Conservation (phyloP, 1,140 invertebrate genomes). For the Wasmannia auropunctata region DNA sequence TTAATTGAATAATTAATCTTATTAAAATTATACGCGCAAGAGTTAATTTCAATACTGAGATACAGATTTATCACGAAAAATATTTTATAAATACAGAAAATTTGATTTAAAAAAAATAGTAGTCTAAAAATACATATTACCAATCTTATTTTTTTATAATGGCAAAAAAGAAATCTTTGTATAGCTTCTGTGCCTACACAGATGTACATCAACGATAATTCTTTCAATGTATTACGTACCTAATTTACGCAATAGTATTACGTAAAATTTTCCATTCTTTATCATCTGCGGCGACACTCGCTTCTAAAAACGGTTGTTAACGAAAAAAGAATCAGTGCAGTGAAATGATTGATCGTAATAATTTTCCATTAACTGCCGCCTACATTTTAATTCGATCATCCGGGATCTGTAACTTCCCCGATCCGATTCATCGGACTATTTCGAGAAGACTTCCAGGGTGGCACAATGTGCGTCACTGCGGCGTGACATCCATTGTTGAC, state of each 20-base stretch:
- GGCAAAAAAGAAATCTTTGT: background rate
- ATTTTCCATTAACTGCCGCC: background rate
- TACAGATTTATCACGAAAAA: background rate
- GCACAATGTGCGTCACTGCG: conserved; percentile 39
- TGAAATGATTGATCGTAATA: background rate
- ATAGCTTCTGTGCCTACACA: background rate
- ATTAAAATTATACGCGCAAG: background rate
- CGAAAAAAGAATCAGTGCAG: background rate
- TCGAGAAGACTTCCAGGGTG: conserved; percentile 29
- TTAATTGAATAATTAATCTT: background rate
- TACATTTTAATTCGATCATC: conserved; percentile 13
- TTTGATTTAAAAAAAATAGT: background rate
- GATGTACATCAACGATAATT: background rate
- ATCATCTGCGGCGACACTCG: background rate
- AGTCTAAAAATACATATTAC: background rate
- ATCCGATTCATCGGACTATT: conserved; percentile 41
- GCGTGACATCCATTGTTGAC: conserved; percentile 46
- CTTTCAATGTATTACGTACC: background rate
- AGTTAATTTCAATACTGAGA: background rate
- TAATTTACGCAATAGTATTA: background rate
- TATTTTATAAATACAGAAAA: background rate
- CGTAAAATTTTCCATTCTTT: background rate
- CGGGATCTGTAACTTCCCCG: background rate
- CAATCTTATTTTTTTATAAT: background rate
- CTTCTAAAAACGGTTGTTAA: background rate